Evolutionary conservation across 2,797 vertebrate genomes (phyloP).

Genomic region (Synanceia verrucosa): DNA sequence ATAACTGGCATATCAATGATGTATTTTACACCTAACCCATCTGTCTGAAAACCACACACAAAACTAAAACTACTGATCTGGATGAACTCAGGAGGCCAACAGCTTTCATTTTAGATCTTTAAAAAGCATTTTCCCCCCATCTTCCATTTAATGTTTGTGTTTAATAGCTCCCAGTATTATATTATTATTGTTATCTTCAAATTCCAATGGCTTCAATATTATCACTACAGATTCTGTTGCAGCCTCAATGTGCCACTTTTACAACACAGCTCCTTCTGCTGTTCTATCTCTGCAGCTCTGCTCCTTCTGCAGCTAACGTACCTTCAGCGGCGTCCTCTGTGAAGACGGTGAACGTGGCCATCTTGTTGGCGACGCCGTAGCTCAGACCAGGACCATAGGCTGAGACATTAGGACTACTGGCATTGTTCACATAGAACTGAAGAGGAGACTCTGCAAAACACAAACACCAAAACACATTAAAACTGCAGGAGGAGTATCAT

Average conservation of each 20-base stretch:
- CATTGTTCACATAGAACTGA: constrained; percentile 96
- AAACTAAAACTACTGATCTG: too few relatives aligned
- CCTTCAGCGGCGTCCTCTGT: constrained; percentile 95
- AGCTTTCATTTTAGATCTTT: too few relatives aligned
- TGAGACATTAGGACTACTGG: constrained; percentile 90
- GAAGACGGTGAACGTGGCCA: constrained; percentile 91
- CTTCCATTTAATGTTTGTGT: too few relatives aligned
- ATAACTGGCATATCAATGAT: too few relatives aligned
- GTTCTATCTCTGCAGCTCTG: neutral
- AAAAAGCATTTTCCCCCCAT: too few relatives aligned
- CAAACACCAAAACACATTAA: neutral
- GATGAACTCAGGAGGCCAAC: too few relatives aligned
- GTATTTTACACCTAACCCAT: too few relatives aligned
- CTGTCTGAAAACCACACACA: too few relatives aligned
- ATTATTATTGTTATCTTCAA: too few relatives aligned
- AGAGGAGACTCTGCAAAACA: constrained; percentile 89
- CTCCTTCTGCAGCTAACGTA: constrained; percentile 45
- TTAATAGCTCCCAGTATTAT: too few relatives aligned
- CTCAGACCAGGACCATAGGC: constrained; percentile 94
- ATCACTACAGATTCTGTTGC: too few relatives aligned
- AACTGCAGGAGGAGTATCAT: neutral
- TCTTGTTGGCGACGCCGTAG: constrained; percentile 93
- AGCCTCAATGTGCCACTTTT: neutral
- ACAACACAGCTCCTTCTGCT: neutral
- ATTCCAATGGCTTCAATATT: too few relatives aligned